These are phyloP conservation scores for Carlito syrichta DNA, from an alignment of 2,113 vertebrate species.

Conservation along the genomic window DNA sequence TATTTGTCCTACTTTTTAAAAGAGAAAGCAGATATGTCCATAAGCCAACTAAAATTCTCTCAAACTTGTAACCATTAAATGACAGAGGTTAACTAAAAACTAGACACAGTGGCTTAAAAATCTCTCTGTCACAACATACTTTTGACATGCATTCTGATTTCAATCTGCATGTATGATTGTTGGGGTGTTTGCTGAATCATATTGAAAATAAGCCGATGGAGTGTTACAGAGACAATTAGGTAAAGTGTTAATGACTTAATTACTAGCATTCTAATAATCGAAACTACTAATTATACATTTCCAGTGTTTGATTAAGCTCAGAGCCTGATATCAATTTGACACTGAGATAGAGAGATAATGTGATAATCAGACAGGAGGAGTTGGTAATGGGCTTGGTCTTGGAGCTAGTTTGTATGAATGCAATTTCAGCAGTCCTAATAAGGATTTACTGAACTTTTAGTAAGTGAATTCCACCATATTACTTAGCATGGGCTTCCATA, in stretches of 20 bases:
- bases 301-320: neutral
- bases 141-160: neutral
- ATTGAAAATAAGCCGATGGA: neutral
- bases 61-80: neutral
- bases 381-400: neutral
- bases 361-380: neutral
- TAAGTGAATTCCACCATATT: neutral
- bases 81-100: neutral
- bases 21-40: neutral
- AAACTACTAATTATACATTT: neutral
- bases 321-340: neutral
- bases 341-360: neutral
- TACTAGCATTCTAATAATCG: neutral
- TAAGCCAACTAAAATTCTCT: neutral
- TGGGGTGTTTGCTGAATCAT: neutral
- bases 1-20: neutral
- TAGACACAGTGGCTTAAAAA: neutral
- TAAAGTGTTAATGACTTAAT: neutral
- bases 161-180: fast-evolving
- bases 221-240: neutral
- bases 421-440: neutral
- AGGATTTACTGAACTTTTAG: neutral
- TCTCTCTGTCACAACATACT: neutral
- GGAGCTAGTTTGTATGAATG: no score
- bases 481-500: neutral